phyloP scores from a whole-genome alignment of 2,797 vertebrate genomes.

The Lycodopsis pacificus region DNA sequence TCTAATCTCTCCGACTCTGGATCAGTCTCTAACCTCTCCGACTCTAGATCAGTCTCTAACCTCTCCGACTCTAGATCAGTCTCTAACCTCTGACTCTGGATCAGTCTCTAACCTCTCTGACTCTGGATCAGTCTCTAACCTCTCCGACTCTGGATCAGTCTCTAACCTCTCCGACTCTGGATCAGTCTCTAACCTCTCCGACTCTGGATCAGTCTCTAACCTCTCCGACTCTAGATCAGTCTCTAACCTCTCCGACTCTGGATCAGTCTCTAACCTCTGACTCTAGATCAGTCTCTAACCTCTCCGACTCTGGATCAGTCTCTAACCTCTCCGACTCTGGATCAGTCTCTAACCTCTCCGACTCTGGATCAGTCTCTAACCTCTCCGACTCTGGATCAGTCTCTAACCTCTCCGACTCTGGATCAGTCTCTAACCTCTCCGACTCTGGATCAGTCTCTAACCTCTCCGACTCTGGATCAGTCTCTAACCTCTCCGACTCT shows the following conservation, averaged over 20 bases:
- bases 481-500: neutral
- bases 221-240: conserved; percentile 58
- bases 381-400: neutral
- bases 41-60: too few relatives aligned
- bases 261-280: neutral
- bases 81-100: neutral
- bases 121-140: neutral
- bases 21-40: too few relatives aligned
- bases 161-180: neutral
- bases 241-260: conserved; percentile 65
- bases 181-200: neutral
- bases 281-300: neutral
- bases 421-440: neutral
- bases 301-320: neutral
- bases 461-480: neutral
- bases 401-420: neutral
- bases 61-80: neutral
- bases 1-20: too few relatives aligned
- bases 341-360: neutral
- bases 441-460: too few relatives aligned
- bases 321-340: neutral
- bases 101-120: neutral
- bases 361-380: too few relatives aligned
- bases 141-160: neutral
- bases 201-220: conserved; percentile 69